Base-by-base conservation (phyloP, 2,888 invertebrate species). In the Hyles lineata region DNA sequence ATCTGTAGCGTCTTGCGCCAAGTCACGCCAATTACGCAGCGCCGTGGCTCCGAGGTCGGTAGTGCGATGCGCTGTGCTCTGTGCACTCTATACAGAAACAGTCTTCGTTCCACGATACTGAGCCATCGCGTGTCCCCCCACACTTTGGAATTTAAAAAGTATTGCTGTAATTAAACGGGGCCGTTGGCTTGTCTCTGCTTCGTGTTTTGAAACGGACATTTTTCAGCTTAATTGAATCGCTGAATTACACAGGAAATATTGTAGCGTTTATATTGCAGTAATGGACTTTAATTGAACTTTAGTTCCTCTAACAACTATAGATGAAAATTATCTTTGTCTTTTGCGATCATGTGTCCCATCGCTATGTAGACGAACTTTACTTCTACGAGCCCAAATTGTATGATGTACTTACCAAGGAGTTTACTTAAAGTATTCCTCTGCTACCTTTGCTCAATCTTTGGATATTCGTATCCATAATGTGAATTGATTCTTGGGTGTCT, bases 11-110 rank as follows among this genome's bases (percentile, higher is more conserved):
- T 73, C 73, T 73, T 73, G 73, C 70, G 61, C 61, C 60, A 15
- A 60, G 70, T 61, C 73, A 70, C 73, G 73, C 73, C 73, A 73
- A 73, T 73, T 73, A 73, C 72, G 55, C 63, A 62, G 63, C 62
- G 32, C 43, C 17, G 50, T 67, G 43, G 43, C 23, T 50, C 67
- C 43, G 67, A 67, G 67, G 67, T 67, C 67, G 15, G 43, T 23
- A 43, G 50, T 67, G 43, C 55, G 55, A 17, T 17, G 55, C 55
- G 55, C 55, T 6, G 6, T 70, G 52, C 32, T 21, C 43, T 43
- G 43, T 43, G 43, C 43, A 15, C 43, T 43, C 43, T 3, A 9
- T 35, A 35, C 43, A 11, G 69, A 23, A 2, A 52, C 58, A 58
- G 32, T 55, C 25, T 58, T 29, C 55, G 17, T 19, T 32, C 23